phyloP scores from a whole-genome alignment of 2,888 invertebrate genomes.

The Beris morrisii region DNA sequence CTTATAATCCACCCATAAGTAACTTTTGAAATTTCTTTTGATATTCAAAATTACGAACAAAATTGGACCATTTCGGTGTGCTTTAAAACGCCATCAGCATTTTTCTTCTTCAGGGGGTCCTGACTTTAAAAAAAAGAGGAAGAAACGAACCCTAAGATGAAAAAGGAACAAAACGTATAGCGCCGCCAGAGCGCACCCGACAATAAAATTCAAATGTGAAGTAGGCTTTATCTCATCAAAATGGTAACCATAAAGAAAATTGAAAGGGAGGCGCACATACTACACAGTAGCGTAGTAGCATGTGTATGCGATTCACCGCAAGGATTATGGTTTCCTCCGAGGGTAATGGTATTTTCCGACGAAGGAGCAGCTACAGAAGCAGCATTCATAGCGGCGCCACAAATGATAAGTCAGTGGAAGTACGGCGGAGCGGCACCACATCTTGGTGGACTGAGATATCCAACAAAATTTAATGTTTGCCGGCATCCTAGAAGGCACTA shows the following conservation, averaged over 20 bases:
- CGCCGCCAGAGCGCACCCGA: constrained; percentile 16
- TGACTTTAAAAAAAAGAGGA: neutral
- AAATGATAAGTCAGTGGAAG: too few relatives aligned
- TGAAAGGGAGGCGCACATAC: constrained; percentile 25
- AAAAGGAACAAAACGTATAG: constrained; percentile 3
- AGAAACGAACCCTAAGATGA: neutral
- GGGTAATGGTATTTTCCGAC: constrained; percentile 21
- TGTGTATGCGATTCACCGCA: neutral
- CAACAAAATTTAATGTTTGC: constrained; percentile 21
- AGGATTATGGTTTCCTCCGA: constrained; percentile 11
- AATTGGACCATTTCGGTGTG: constrained; percentile 24
- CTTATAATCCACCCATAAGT: constrained; percentile 19
- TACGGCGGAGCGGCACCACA: constrained; percentile 5
- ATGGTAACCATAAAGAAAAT: constrained; percentile 34
- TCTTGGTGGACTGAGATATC: constrained; percentile 18
- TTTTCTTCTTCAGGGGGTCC: neutral
- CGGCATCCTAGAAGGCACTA: neutral
- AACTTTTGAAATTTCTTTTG: constrained; percentile 16
- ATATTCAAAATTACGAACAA: constrained; percentile 26
- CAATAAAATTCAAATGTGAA: constrained; percentile 35
- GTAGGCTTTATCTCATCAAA: constrained; percentile 34
- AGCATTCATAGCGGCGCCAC: too few relatives aligned
- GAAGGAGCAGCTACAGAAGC: neutral
- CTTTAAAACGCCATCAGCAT: constrained; percentile 30
- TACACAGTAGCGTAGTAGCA: neutral